Base-by-base conservation (phyloP, 2,113 vertebrate genomes). In the Mandrillus leucophaeus region DNA sequence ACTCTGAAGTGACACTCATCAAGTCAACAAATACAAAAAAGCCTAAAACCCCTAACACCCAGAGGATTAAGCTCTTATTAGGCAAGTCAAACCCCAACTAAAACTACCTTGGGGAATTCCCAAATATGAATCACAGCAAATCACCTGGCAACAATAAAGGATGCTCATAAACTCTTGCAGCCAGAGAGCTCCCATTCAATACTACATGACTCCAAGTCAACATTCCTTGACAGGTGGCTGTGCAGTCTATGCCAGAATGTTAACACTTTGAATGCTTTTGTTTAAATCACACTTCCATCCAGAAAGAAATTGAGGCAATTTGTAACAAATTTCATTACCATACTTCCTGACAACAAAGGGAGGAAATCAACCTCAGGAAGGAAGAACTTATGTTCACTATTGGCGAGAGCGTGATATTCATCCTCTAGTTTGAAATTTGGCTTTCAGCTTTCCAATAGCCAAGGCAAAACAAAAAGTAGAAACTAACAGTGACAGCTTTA, bases 201-300 rank as follows among this genome's bases (percentile, higher is more conserved):
- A 68, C 32, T 25, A 40, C 27, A 11, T 30, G 45, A 10, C 45
- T 57, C 11, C 88, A 94, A 13, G 43, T 43, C 84, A 80, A 25
- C 70, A 66, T 72, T 72, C 35, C 35, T 17, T 45, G 1, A n/a
- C 13, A 57, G 38, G 64, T 27, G 16, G 35, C 52, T 86, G 50
- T 27, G 17, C 7, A 23, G 52, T 70, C 22, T 35, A 4, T 13
- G 22, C 13, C 45, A 5, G 2, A 64, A 55, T 48, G 14, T 75
- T 35, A 61, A 64, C 48, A 32, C 27, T 70, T 78, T 4, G 2
- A 75, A 55, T 50, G 12, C 8, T 91, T 95, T 95, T 59, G 6
- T 86, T 92, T 86, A 83, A 92, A 81, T 72, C 68, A 86, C 48
- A 85, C 50, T 90, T 87, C 11, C 70, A 43, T 79, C n/a, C 73